Evolutionary conservation across 2,888 invertebrate species (phyloP), one percentile per base, ranked within the genome.

Genomic region (Horisme vitalbata): DNA sequence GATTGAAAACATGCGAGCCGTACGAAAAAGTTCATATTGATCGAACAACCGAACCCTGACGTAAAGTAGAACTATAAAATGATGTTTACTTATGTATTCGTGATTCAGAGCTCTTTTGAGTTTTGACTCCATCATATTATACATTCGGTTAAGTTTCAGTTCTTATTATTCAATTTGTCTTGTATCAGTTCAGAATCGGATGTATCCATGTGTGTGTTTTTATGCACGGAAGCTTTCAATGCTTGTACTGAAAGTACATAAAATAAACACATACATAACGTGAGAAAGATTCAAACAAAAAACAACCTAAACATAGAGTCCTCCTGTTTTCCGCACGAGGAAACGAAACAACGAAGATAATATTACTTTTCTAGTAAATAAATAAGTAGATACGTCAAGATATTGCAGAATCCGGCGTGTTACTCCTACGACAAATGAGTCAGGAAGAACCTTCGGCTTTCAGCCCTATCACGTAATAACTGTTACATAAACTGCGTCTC

Each of bases 371-470:
- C 38, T 24, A 37, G 45, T 58, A 52, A 54, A 61, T 59, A 62
- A 61, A 68, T 63, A 57, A 59, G 49, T 50, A 56, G 52, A 57
- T 52, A 41, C 48, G 50, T 53, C 48, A 56, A 52, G 50, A 58
- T 55, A 58, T 61, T 59, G 64, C 58, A 55, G 61, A 63, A 65
- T 63, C 52, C 52, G 51, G 53, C 38, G 45, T 56, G 41, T 44
- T 41, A 64, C 63, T 68, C 67, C 61, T 67, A 66, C 60, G 71
- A 68, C 71, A 68, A 71, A 75, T 70, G 68, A 68, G 52, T 45
- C 55, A 56, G 60, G 55, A 57, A 61, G 49, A 55, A 61, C 36
- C 50, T 52, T 47, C 38, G 41, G 11, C 20, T 45, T 46, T 32
- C 31, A 26, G 30, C 45, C 50, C 47, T 20, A 37, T n/a, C 43